Percentiles rank a stretch among this genome's conserved stretches.
These are phyloP conservation scores for Rhamphomyia laevipes DNA, from an alignment of 2,888 invertebrate genomes.

Conservation along the genomic window DNA sequence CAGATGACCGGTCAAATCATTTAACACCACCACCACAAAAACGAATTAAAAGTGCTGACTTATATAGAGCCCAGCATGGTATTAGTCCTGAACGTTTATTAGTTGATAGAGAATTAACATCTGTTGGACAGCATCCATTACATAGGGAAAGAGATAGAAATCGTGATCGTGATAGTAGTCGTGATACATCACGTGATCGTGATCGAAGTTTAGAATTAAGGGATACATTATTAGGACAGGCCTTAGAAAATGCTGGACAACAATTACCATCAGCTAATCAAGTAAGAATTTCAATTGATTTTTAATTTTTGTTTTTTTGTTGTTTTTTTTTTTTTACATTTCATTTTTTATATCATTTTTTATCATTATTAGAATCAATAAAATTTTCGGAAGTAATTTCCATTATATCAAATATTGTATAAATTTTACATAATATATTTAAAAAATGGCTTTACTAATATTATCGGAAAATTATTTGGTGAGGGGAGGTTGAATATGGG, in stretches of 20 bases:
- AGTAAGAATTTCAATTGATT: conserved; percentile 3
- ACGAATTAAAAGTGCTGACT: conserved; percentile 56
- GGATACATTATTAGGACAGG: conserved; percentile 63
- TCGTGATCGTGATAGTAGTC: conserved; percentile 16
- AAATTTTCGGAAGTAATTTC: too few relatives aligned
- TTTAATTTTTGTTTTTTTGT: not conserved
- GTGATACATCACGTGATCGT: conserved; percentile 22
- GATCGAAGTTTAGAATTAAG: conserved; percentile 52
- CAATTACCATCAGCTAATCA: conserved; percentile 36
- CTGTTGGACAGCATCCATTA: conserved; percentile 18
- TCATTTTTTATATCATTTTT: not conserved
- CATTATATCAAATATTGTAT: too few relatives aligned
- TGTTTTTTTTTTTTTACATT: not conserved
- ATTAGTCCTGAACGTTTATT: conserved; percentile 36
- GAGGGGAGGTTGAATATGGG: too few relatives aligned
- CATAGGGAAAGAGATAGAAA: conserved; percentile 18
- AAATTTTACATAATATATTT: too few relatives aligned
- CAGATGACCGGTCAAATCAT: conserved; percentile 43
- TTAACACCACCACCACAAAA: conserved; percentile 52
- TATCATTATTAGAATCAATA: too few relatives aligned
- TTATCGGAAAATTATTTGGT: too few relatives aligned
- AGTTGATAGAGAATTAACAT: conserved; percentile 35
- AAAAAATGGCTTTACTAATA: too few relatives aligned
- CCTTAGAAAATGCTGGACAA: conserved; percentile 55
- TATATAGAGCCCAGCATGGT: conserved; percentile 51